Evolutionary conservation across 2,888 invertebrate species (phyloP).

Genomic region (Heliconius sara): DNA sequence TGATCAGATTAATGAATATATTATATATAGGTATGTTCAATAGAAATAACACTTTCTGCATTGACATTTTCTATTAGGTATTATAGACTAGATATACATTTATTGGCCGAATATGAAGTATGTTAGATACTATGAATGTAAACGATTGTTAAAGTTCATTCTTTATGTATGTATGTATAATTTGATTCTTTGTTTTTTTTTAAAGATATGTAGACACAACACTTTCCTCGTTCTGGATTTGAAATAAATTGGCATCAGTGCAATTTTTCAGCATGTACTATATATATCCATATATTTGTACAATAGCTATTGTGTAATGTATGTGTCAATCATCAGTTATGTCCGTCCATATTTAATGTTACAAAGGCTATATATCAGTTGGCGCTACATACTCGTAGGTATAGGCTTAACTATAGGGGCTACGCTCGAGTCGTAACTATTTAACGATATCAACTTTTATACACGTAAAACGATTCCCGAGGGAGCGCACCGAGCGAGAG

Average conservation of each 20-base stretch:
- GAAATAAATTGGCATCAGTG: not conserved
- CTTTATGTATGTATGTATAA: no score
- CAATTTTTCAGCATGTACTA: not conserved
- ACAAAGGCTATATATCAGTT: not conserved
- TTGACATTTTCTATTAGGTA: not conserved
- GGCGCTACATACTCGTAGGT: not conserved
- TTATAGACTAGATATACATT: not conserved
- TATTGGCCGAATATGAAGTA: not conserved
- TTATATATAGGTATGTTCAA: not conserved
- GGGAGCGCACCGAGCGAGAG: constrained; percentile 48
- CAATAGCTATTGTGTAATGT: not conserved
- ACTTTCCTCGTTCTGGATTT: not conserved
- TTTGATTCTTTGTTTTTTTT: not conserved
- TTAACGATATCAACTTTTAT: constrained; percentile 39
- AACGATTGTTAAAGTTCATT: not conserved
- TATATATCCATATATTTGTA: not conserved
- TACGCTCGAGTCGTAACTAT: constrained; percentile 23
- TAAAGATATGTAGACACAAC: not conserved
- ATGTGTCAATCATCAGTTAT: not conserved
- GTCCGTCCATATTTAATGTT: not conserved
- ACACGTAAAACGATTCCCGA: constrained; percentile 43
- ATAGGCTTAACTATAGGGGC: not conserved
- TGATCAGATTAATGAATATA: not conserved
- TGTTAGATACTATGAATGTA: not conserved
- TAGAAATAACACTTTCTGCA: not conserved